Conservation (phyloP, 2,797 vertebrate species). For the Argyrosomus regius region DNA sequence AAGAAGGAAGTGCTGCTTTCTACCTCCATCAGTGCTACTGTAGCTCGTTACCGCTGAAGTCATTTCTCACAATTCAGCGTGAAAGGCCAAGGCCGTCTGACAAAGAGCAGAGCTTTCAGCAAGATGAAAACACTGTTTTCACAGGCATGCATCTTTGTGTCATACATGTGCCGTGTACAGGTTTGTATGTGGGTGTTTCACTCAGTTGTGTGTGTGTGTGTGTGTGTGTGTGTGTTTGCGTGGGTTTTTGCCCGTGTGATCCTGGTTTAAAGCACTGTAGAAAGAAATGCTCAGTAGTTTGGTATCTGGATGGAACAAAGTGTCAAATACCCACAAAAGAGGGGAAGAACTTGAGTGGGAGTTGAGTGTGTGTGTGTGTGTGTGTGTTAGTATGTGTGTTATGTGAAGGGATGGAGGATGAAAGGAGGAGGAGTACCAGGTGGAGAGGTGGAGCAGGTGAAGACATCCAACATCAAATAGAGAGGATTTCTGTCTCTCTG, state of each 20-base stretch:
- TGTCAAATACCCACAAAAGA: constrained; percentile 39
- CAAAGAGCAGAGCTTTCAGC: constrained; percentile 24
- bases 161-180: constrained; percentile 1
- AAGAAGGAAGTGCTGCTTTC: neutral
- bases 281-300: neutral
- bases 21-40: neutral
- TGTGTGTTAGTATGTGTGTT: neutral
- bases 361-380: neutral
- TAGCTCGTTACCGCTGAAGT: constrained; percentile 4
- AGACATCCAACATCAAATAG: constrained; percentile 42
- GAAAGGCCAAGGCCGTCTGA: constrained; percentile 35
- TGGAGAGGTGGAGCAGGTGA: constrained; percentile 49
- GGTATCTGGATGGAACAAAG: constrained; percentile 15
- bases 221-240: neutral
- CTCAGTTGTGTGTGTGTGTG: constrained; percentile 12
- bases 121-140: constrained; percentile 12
- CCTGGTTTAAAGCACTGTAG: neutral
- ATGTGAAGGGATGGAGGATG: constrained; percentile 18
- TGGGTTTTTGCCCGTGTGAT: constrained; percentile 20
- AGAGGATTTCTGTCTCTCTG: constrained; percentile 35
- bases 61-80: constrained; percentile 18
- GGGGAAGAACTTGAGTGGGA: constrained; percentile 28
- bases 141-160: constrained; percentile 3
- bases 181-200: constrained; percentile 1
- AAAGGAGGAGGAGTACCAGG: constrained; percentile 20